These are phyloP conservation scores for Cheilinus undulatus DNA, from an alignment of 2,113 vertebrate genomes.

Conservation along the genomic window DNA sequence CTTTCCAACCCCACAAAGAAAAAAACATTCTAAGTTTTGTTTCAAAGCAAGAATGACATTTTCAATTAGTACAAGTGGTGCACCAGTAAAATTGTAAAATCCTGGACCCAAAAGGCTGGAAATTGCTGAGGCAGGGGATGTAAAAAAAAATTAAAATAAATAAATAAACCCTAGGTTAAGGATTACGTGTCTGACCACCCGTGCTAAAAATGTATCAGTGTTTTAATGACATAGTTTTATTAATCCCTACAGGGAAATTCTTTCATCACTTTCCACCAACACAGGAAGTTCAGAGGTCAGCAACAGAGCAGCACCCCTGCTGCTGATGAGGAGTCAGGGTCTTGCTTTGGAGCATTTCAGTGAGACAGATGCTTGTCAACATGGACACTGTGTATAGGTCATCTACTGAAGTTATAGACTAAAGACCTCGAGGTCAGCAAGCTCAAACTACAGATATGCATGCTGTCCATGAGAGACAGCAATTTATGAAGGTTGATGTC, in stretches of 20 bases:
- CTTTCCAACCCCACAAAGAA: slow-evolving; percentile 15
- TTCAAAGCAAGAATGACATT: not conserved
- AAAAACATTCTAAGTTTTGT: not conserved
- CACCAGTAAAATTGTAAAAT: not conserved
- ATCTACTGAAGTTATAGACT: slow-evolving; percentile 30
- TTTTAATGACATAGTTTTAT: slow-evolving; percentile 60
- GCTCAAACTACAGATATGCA: slow-evolving; percentile 16
- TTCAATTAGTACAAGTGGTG: not conserved
- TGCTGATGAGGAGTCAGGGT: slow-evolving; percentile 45
- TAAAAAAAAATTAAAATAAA: not conserved
- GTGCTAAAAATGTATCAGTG: slow-evolving; percentile 37
- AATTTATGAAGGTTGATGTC: not conserved
- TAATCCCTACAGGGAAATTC: slow-evolving; percentile 49
- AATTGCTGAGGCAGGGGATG: not conserved
- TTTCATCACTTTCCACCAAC: slow-evolving; percentile 29
- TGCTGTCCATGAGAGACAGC: not conserved
- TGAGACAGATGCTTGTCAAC: slow-evolving; percentile 43
- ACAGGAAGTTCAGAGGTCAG: slow-evolving; percentile 66
- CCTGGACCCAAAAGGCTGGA: too few species aligned
- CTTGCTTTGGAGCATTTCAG: slow-evolving; percentile 28
- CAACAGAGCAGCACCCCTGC: slow-evolving; percentile 39
- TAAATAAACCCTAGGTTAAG: not conserved
- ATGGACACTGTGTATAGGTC: slow-evolving; percentile 28
- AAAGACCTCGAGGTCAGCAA: slow-evolving; percentile 26
- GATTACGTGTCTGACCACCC: slow-evolving; percentile 27